These are phyloP conservation scores for Apamea monoglypha DNA, from an alignment of 2,888 invertebrate genomes.

Conservation along the genomic window DNA sequence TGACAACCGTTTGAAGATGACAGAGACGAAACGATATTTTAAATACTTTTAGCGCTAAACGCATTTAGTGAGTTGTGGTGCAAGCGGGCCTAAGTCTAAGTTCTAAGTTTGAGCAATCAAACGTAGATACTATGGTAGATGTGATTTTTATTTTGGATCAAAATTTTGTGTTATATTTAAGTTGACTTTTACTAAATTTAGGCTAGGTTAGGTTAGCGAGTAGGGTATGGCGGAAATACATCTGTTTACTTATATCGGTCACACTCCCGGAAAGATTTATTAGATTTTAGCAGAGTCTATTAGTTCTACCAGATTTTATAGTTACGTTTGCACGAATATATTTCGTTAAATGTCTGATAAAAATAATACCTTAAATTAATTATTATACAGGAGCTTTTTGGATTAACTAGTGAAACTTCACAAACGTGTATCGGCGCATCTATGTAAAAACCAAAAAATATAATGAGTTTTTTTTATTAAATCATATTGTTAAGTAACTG, in stretches of 20 bases:
- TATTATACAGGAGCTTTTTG: not conserved
- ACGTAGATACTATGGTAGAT: constrained; percentile 15
- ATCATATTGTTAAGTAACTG: not conserved
- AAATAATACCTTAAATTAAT: constrained; percentile 13
- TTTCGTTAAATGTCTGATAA: constrained; percentile 8
- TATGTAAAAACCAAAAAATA: not conserved
- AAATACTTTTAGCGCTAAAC: not conserved
- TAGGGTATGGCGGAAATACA: constrained; percentile 40
- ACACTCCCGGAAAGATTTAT: constrained; percentile 21
- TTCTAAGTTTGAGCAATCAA: not conserved
- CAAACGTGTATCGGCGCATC: not conserved
- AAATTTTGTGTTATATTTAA: constrained; percentile 12
- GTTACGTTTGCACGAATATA: constrained; percentile 18
- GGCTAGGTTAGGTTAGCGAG: constrained; percentile 5
- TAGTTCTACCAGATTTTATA: constrained; percentile 25
- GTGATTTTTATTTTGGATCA: constrained; percentile 47
- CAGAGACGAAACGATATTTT: not conserved
- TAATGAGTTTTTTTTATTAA: not conserved
- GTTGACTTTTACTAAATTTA: not conserved
- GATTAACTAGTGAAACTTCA: not conserved
- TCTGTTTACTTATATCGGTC: constrained; percentile 22
- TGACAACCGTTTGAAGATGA: not conserved
- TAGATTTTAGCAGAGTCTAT: constrained; percentile 38
- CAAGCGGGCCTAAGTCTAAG: not conserved
- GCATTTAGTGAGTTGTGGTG: not conserved